Evolutionary conservation across 1,140 invertebrate species (phyloP).

Genomic region (Laupala kohalensis): DNA sequence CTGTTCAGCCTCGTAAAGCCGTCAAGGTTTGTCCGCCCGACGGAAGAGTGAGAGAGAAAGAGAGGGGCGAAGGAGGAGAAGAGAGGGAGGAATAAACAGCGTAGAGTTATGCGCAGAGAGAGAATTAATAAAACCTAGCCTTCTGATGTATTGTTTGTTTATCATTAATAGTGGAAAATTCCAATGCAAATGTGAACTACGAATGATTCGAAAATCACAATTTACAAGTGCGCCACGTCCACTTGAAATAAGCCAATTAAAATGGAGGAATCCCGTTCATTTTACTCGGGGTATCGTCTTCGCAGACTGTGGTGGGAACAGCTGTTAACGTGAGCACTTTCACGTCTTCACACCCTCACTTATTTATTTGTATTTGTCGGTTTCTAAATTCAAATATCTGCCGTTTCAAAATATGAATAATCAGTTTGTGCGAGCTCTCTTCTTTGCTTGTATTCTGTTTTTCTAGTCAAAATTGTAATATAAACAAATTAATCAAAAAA

Average conservation of each 20-base stretch:
- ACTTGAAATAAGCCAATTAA: background rate
- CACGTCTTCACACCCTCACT: too few species aligned
- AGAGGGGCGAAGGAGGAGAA: background rate
- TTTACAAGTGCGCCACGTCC: background rate
- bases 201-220: background rate
- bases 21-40: background rate
- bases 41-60: background rate
- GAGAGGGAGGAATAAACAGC: background rate
- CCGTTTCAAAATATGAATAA: too few species aligned
- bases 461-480: too few species aligned
- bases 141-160: background rate
- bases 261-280: background rate
- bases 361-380: too few species aligned
- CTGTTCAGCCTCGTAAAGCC: background rate
- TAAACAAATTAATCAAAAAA: too few species aligned
- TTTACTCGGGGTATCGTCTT: background rate
- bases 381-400: too few species aligned
- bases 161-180: background rate
- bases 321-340: too few species aligned
- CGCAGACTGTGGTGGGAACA: too few species aligned
- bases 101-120: background rate
- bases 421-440: too few species aligned
- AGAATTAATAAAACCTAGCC: background rate
- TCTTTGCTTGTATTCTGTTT: too few species aligned
- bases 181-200: background rate